Evolutionary conservation across 2,888 invertebrate genomes (phyloP), one percentile per base, ranked within the genome.

Genomic region (Apomyelois bistriatella): DNA sequence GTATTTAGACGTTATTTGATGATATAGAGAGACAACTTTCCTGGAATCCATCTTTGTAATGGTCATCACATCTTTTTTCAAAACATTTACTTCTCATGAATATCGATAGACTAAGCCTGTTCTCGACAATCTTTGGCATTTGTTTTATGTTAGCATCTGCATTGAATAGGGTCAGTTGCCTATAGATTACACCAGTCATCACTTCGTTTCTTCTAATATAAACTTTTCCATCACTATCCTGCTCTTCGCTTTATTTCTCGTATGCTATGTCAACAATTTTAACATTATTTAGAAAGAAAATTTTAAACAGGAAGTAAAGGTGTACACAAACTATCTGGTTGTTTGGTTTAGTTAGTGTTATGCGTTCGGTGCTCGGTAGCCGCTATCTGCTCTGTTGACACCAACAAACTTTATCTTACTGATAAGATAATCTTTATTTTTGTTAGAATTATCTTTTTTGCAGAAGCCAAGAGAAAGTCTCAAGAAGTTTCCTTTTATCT

Each of bases 351-450:
- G 17, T 10, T 10, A 28, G 30, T 30, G 43, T 43, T 43, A 43
- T 43, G 43, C 5, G n/a, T n/a, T 42, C 15, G 5, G n/a, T 8
- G 42, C 28, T 43, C 43, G 43, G 43, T 43, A 30, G 43, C 41
- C 22, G 22, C 46, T 32, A 15, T 46, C 30, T 1, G 46, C 15
- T 32, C 32, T 46, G 46, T 46, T 46, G 16, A 35, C 15, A 32
- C 16, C 15, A 32, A 46, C 35, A 35, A 32, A 16, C 32, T 1
- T 46, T 32, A 46, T 46, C 32, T 16, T 7, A 35, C 15, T 5
- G 46, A 46, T 46, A 46, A 46, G 46, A 46, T 46, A 46, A 46
- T 15, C 32, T 46, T 32, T 46, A 9, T 46, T 46, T 9, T 46
- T 46, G 10, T n/a, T 22, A 30, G 37, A 15, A 16, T 46, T n/a